phyloP scores from a whole-genome alignment of 2,797 vertebrate species.

The Myiotriccus ornatus region DNA sequence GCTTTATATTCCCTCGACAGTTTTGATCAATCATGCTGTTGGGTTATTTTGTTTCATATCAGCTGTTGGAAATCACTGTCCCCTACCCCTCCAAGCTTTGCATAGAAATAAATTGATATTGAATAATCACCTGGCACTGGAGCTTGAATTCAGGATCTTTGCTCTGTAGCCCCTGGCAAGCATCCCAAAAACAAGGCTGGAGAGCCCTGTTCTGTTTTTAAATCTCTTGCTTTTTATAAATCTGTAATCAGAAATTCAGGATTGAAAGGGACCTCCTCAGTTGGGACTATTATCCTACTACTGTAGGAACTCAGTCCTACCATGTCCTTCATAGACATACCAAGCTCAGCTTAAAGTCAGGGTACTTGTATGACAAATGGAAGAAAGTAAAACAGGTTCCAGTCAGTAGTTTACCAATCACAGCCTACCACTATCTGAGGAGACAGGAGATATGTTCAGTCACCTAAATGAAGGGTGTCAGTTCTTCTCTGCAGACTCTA shows the following conservation, averaged over 20 bases:
- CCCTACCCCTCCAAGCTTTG: neutral
- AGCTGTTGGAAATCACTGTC: neutral
- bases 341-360: neutral
- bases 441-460: neutral
- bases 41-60: neutral
- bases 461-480: neutral
- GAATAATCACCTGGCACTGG: neutral
- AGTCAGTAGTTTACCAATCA: neutral
- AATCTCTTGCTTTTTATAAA: fast-evolving
- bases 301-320: neutral
- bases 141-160: neutral
- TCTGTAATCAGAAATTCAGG: neutral
- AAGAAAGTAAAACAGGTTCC: neutral
- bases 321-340: neutral
- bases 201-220: neutral
- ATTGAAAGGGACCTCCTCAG: neutral
- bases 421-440: neutral
- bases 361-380: neutral
- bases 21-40: neutral
- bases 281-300: neutral
- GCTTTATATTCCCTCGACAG: fast-evolving
- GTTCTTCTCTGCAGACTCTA: neutral
- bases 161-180: neutral
- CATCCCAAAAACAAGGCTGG: neutral
- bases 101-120: neutral